phyloP scores from a whole-genome alignment of 2,113 vertebrate genomes.

The Rhagologus leucostigma region DNA sequence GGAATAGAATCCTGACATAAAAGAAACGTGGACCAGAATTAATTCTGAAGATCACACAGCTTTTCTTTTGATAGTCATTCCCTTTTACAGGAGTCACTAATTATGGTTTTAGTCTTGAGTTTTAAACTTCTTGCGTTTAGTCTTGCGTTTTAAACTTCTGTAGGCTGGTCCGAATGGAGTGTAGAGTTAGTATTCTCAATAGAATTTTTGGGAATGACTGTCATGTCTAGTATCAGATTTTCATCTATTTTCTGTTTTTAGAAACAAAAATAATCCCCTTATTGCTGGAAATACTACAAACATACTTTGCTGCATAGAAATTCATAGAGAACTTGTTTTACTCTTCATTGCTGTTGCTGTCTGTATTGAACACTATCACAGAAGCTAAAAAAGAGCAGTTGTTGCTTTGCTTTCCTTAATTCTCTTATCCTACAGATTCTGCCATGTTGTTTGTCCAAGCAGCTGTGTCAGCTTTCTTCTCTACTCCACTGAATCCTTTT shows the following conservation, averaged over 20 bases:
- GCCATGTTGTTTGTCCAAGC: conserved; percentile 90
- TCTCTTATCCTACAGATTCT: conserved; percentile 73
- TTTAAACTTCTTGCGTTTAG: too few relatives aligned
- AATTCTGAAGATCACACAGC: background rate
- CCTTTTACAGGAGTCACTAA: background rate
- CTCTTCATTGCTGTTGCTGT: background rate
- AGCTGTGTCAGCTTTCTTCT: conserved; percentile 83
- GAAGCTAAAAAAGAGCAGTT: background rate
- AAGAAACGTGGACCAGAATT: background rate
- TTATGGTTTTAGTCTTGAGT: background rate
- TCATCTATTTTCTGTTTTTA: background rate
- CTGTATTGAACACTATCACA: background rate
- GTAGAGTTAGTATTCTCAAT: background rate
- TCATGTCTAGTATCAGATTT: background rate
- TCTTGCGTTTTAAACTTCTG: background rate
- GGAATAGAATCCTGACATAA: background rate
- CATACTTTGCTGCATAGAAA: background rate
- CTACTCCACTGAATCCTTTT: conserved; percentile 87
- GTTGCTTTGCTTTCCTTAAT: conserved; percentile 70
- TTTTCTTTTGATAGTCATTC: background rate
- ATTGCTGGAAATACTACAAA: background rate
- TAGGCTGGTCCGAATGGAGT: background rate
- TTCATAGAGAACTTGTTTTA: background rate
- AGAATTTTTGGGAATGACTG: background rate
- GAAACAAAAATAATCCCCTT: background rate